Percentiles rank a stretch among this genome's conserved stretches.
Conservation (phyloP, 2,888 invertebrate genomes). For the Blomia tropicalis region DNA sequence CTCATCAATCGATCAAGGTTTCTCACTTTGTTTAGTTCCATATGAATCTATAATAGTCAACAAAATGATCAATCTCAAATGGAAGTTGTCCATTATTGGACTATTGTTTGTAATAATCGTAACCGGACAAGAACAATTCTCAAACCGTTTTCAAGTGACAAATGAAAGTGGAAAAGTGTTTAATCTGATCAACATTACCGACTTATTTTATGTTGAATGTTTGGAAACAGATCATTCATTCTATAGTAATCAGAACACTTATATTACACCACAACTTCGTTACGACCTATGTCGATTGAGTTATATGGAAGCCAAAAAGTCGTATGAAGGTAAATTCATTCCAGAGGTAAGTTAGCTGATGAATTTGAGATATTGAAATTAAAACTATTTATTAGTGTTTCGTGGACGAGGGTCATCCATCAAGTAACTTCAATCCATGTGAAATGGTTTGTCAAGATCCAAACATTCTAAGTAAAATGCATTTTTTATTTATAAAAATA, state of each 20-base stretch:
- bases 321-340: background rate
- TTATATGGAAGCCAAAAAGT: background rate
- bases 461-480: background rate
- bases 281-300: background rate
- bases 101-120: too few species aligned
- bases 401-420: background rate
- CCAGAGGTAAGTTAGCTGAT: background rate
- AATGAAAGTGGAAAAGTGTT: background rate
- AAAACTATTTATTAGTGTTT: background rate
- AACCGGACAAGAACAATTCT: too few species aligned
- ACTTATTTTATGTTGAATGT: too few species aligned
- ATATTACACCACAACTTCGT: background rate
- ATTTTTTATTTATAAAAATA: background rate
- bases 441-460: background rate
- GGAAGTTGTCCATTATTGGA: too few species aligned
- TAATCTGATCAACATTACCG: constrained; percentile 1
- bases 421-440: background rate
- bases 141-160: background rate
- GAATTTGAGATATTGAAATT: background rate
- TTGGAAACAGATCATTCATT: too few species aligned
- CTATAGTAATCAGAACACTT: background rate
- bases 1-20: too few species aligned
- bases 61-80: too few species aligned
- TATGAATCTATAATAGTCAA: too few species aligned
- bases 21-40: too few species aligned